Evolutionary conservation across 2,113 vertebrate genomes (phyloP), one percentile per base, ranked within the genome.

Genomic region (Pao palembangensis): DNA sequence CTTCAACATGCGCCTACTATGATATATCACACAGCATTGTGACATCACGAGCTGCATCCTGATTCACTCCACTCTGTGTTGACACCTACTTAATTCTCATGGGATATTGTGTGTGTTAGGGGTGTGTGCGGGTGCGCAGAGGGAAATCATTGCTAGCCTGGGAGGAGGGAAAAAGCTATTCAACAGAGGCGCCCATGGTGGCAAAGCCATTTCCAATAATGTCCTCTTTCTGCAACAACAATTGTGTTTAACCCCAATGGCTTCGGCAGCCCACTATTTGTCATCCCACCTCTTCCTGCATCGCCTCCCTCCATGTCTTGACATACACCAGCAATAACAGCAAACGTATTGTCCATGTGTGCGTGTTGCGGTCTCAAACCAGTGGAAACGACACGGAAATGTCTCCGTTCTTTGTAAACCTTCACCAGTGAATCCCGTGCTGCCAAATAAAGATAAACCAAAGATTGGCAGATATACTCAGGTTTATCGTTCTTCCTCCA

Each of bases 131-230:
- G 21, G 34, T 61, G 71, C 47, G 42, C 3, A 19, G 57, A 58
- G 49, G 57, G 66, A 85, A 86, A 79, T 84, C 84, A 85, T 83
- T 67, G 79, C 67, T 82, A 59, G 76, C 76, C 81, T 73, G 69
- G 58, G 75, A 85, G 80, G 86, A 83, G 63, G 57, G 58, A 70
- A 72, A 79, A 82, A 84, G 74, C 85, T 84, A 89, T 89, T 89
- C 86, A 85, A 82, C 80, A 77, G 79, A 82, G 85, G 66, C 46
- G 80, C 78, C 84, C 74, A 78, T 61, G 70, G 85, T 87, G 86
- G 79, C 81, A 88, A 88, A 89, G 82, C 84, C 83, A 89, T 90
- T 90, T 89, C 88, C 85, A 90, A 89, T 89, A 90, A 92, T 91
- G 89, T 89, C 78, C 80, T 85, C 84, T 90, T 85, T 87, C 82